A percentile compares a stretch with the other conserved stretches of the same genome.
Conservation (phyloP, 2,888 invertebrate species). For the Bugulina stolonifera region DNA sequence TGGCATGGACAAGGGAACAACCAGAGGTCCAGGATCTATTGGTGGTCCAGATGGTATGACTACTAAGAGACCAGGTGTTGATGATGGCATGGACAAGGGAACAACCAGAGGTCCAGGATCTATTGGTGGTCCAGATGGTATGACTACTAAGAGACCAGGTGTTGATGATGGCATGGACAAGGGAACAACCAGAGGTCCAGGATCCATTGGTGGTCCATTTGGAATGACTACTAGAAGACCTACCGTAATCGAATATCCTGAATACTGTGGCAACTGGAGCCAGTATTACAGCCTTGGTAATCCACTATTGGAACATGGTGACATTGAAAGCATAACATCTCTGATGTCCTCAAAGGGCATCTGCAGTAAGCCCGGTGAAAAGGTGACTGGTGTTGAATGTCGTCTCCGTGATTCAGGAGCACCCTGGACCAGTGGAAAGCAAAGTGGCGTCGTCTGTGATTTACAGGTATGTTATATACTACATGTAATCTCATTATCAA, state of each 20-base stretch:
- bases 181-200: not conserved
- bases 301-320: not conserved
- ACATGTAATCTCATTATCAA: too few relatives aligned
- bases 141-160: not conserved
- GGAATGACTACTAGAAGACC: not conserved
- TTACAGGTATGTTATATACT: not conserved
- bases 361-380: conserved; percentile 10
- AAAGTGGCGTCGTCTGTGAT: not conserved
- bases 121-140: not conserved
- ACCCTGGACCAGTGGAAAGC: not conserved
- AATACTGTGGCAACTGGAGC: conserved; percentile 9
- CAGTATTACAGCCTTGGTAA: conserved; percentile 8
- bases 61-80: not conserved
- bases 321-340: not conserved
- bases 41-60: not conserved
- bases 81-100: not conserved
- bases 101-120: not conserved
- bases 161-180: not conserved
- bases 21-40: not conserved
- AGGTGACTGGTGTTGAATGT: not conserved
- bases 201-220: not conserved
- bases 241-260: not conserved
- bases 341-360: not conserved
- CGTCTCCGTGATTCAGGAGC: not conserved
- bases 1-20: not conserved